phyloP scores from a whole-genome alignment of 2,797 vertebrate species.

The Darevskia nairensis region DNA sequence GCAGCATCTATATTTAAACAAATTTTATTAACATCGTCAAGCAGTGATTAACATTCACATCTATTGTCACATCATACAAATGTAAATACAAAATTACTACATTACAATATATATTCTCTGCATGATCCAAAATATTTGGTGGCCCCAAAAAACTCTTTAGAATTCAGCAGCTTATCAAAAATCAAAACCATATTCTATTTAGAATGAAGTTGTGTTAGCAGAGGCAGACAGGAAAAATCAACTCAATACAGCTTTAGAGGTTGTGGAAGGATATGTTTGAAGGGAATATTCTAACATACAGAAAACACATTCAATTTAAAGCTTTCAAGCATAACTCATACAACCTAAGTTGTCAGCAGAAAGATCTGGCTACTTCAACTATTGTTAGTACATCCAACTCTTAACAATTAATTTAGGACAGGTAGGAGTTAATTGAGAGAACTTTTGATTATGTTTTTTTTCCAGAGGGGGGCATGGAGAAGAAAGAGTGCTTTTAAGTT shows the following conservation, averaged over 20 bases:
- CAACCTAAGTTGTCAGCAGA: slow-evolving; percentile 88
- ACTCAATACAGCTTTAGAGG: slow-evolving; percentile 86
- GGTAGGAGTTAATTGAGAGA: slow-evolving; percentile 53
- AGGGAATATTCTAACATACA: slow-evolving; percentile 86
- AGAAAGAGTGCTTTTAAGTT: slow-evolving; percentile 51
- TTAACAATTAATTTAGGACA: slow-evolving; percentile 66
- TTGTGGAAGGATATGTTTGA: slow-evolving; percentile 86
- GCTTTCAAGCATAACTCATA: slow-evolving; percentile 83
- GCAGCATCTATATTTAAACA: slow-evolving; percentile 91
- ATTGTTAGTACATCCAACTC: slow-evolving; percentile 73
- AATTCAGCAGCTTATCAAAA: slow-evolving; percentile 98
- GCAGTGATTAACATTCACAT: slow-evolving; percentile 99
- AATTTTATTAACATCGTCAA: slow-evolving; percentile 99
- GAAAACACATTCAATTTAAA: slow-evolving; percentile 87
- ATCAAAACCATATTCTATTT: slow-evolving; percentile 90
- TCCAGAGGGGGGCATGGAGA: neutral
- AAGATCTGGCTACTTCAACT: slow-evolving; percentile 77
- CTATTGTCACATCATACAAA: slow-evolving; percentile 98
- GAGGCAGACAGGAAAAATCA: slow-evolving; percentile 87
- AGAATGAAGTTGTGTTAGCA: slow-evolving; percentile 91
- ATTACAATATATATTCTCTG: slow-evolving; percentile 99
- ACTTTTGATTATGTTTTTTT: slow-evolving; percentile 19
- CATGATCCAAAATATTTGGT: slow-evolving; percentile 99
- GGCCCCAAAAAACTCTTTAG: slow-evolving; percentile 94
- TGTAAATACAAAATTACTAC: slow-evolving; percentile 99